phyloP scores from a whole-genome alignment of 2,113 vertebrate genomes.

The Brevimyrus niger region DNA sequence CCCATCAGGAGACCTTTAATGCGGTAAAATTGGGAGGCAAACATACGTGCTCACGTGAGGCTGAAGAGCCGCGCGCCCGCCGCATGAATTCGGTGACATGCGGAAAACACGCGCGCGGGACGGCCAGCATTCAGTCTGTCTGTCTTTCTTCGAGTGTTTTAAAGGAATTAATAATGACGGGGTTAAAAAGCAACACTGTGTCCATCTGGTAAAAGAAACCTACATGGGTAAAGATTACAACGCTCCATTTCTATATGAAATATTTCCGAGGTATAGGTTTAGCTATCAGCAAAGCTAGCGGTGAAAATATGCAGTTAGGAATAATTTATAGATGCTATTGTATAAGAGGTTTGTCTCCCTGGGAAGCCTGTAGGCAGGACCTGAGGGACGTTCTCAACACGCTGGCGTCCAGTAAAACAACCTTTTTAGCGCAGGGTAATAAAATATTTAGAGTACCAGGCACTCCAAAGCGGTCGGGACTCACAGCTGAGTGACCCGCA shows the following conservation, averaged over 20 bases:
- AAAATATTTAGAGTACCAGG: conserved; percentile 4
- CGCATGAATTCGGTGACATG: neutral
- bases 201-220: neutral
- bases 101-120: neutral
- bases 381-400: neutral
- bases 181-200: neutral
- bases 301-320: neutral
- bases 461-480: neutral
- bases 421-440: neutral
- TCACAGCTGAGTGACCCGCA: neutral
- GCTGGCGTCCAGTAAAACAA: conserved; percentile 7
- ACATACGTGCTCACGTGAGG: neutral
- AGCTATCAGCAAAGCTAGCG: neutral
- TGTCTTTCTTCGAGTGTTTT: neutral
- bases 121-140: neutral
- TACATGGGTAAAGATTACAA: neutral
- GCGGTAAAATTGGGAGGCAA: conserved; percentile 5
- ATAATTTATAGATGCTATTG: conserved; percentile 8
- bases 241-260: neutral
- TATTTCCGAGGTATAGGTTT: neutral
- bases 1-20: neutral
- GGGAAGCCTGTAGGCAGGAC: neutral
- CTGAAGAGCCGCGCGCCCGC: neutral
- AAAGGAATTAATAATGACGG: conserved; percentile 3
- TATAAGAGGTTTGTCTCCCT: neutral